Conservation (phyloP, 2,797 vertebrate species). For the Malurus splendens region DNA sequence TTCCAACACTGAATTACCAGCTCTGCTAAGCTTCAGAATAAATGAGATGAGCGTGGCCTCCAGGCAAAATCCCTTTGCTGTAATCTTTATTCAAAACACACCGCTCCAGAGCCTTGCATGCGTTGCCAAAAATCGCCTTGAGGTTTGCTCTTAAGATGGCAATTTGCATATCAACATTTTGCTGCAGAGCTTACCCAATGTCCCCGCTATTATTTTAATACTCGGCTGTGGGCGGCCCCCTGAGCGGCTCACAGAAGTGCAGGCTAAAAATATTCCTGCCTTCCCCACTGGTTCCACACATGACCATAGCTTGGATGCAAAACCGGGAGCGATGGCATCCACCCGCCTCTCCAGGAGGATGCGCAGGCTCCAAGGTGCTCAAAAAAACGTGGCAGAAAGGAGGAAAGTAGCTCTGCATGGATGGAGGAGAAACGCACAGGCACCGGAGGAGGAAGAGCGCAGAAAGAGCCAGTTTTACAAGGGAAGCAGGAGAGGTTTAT, state of each 20-base stretch:
- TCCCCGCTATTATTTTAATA: constrained; percentile 30
- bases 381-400: neutral
- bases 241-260: neutral
- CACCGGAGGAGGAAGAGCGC: neutral
- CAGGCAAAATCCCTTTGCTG: neutral
- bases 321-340: neutral
- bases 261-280: constrained; percentile 30
- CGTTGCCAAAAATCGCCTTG: constrained; percentile 21
- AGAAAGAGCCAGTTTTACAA: neutral
- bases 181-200: constrained; percentile 29
- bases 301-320: neutral
- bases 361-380: neutral
- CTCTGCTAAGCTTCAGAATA: constrained; percentile 23
- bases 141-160: constrained; percentile 30
- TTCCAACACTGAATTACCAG: constrained; percentile 20
- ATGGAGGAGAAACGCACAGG: neutral
- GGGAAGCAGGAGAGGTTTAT: neutral
- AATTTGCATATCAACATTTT: constrained; percentile 50
- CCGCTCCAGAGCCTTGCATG: neutral
- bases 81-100: constrained; percentile 42
- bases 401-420: neutral
- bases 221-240: constrained; percentile 14
- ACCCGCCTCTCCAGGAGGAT: neutral
- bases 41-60: neutral
- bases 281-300: neutral